Evolutionary conservation across 2,113 vertebrate species (phyloP).

Genomic region (Cephalopterus ornatus): DNA sequence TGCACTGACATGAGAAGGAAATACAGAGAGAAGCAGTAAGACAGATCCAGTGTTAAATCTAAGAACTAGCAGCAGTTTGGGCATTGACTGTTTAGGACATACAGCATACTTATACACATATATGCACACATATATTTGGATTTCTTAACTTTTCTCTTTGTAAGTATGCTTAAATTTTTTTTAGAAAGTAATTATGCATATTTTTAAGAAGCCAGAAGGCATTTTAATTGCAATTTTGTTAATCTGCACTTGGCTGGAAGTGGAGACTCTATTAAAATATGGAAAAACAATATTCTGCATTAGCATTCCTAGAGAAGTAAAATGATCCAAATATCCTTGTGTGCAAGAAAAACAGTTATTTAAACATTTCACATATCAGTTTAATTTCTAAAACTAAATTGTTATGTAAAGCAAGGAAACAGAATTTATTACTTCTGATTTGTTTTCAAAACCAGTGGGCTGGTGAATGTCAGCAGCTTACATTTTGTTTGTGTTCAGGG

Average conservation of each 20-base stretch:
- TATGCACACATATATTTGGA: background rate
- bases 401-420: background rate
- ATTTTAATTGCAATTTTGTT: background rate
- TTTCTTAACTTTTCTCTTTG: background rate
- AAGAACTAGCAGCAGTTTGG: background rate
- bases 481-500: background rate
- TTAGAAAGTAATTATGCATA: background rate
- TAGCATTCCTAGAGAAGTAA: background rate
- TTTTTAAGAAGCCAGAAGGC: background rate
- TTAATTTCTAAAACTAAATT: background rate
- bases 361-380: background rate
- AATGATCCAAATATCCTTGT: background rate
- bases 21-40: background rate
- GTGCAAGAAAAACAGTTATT: background rate
- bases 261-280: background rate
- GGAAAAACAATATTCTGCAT: background rate
- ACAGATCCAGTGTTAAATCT: background rate
- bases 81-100: background rate
- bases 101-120: rapidly evolving
- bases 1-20: background rate
- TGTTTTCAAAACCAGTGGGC: background rate
- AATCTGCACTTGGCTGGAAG: background rate
- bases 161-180: background rate
- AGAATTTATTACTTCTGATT: background rate
- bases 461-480: background rate